Evolutionary conservation across 2,888 invertebrate genomes (phyloP), one percentile per base, ranked within the genome.

Genomic region (Phaedon cochleariae): DNA sequence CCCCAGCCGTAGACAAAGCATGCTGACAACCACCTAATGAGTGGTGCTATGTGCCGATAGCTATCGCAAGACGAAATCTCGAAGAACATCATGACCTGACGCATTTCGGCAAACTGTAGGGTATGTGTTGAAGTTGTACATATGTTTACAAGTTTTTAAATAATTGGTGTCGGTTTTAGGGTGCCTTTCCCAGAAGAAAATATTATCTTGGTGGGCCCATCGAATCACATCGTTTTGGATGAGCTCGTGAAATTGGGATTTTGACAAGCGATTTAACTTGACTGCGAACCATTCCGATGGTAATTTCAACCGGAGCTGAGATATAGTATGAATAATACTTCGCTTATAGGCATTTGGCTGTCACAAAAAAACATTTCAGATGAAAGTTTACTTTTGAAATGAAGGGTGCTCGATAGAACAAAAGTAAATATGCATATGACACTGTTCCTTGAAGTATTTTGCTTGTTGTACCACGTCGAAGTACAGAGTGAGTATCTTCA

Each of bases 121-220:
- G 63, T 59, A 62, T 68, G 66, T 62, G 41, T 58, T 67, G 58
- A 51, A 59, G 64, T 62, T 66, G 61, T 58, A 71, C 69, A 69
- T 65, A 61, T 73, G 73, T 72, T 69, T 64, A 73, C 73, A 73
- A 68, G 67, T 46, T 66, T 69, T 73, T 73, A 73, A 73, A 72
- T 73, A 73, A 73, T 73, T 73, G 65, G 63, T 26, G 58, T 45
- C 70, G 71, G 71, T 62, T 20, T 17, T 17, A 49, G 52, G 34
- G 31, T 37, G 20, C n/a, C 45, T 1, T 57, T 57, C 15, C 29
- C 10, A 26, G 22, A 31, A 22, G 17, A 45, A 21, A 22, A 10
- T 26, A 12, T 41, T 57, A 45, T 57, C 45, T 26, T 31, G n/a
- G 15, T 15, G 41, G 41, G 41, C 41, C 12, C 15, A 41, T 41